Evolutionary conservation across 64 coral and sea anemone genomes (phyloP), one percentile per base, ranked within the genome.

Genomic region (Porites australiensis): DNA sequence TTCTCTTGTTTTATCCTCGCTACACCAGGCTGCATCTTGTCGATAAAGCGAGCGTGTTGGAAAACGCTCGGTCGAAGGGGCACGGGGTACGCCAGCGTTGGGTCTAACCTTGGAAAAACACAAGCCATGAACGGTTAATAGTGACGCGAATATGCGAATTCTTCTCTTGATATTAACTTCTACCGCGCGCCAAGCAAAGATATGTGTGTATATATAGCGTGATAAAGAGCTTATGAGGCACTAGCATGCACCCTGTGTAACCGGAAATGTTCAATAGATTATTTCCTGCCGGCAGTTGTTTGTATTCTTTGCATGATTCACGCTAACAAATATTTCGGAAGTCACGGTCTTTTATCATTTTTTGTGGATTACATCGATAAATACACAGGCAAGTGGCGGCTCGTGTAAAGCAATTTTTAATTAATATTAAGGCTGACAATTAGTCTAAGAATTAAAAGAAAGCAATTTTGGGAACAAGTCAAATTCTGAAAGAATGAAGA

Each of bases 21-120:
- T 5, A 88, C 68, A 13, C 82, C 76, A 16, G 95, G 88, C 20
- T 97, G 95, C 95, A 97, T 97, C 79, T 97, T 97, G 77, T 97
- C 95, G 37, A 97, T 79, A 67, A 97, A 97, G 44, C 95, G 92
- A 44, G 91, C 91, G 88, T 94, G 95, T 63, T 97, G 92, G 67
- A 97, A 97, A 18, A 93, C 80, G 55, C 93, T 97, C 4, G 95
- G 95, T 78, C 95, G 74, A 0, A 97, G 37, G 77, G 95, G 90
- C 11, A 97, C 92, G 2, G 95, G 95, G 49, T 91, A 97, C 4
- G 95, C 95, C 14, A 97, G 55, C 3, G 95, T 90, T 10, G 95
- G 95, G 90, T 97, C 95, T 21, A 96, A 66, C 71, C 95, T 96
- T 63, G 63, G 84, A 70, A 68, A 58, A 69, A 79, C 83, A 70